Conservation (phyloP, 2,888 invertebrate genomes). For the Watsonalla cultraria region DNA sequence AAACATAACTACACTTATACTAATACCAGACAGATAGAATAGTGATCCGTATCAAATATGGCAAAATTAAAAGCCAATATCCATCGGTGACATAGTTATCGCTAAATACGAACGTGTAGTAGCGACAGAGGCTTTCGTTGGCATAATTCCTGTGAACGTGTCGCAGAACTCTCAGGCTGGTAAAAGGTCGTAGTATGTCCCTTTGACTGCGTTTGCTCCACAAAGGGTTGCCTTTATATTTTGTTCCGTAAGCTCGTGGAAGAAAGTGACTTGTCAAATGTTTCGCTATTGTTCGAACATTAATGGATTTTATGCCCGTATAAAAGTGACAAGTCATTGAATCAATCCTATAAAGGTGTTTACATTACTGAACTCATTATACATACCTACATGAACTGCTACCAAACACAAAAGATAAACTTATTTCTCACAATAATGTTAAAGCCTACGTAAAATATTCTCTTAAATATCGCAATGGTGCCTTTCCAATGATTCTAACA, state of each 20-base stretch:
- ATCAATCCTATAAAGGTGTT: no score
- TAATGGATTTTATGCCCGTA: background rate
- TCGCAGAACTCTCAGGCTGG: slow-evolving; percentile 22
- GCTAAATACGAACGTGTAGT: background rate
- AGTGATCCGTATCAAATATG: no score
- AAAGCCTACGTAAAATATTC: background rate
- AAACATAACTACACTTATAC: no score
- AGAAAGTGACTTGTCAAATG: slow-evolving; percentile 18
- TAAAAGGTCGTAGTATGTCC: slow-evolving; percentile 44
- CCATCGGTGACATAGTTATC: background rate
- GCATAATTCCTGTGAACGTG: slow-evolving; percentile 34
- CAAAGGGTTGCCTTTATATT: slow-evolving; percentile 34
- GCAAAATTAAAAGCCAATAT: no score
- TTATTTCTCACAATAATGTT: no score
- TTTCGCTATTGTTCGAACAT: background rate
- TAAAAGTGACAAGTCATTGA: background rate
- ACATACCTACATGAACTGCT: no score
- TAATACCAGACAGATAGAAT: no score
- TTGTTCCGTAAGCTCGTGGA: slow-evolving; percentile 32
- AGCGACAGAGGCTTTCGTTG: slow-evolving; percentile 25
- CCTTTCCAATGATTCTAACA: slow-evolving; percentile 39
- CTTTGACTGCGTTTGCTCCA: slow-evolving; percentile 45
- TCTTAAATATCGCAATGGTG: slow-evolving; percentile 21
- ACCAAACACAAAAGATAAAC: no score
- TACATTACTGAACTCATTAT: no score